Evolutionary conservation across 1,140 invertebrate species (phyloP).

Genomic region (Drosophila kurseongensis): DNA sequence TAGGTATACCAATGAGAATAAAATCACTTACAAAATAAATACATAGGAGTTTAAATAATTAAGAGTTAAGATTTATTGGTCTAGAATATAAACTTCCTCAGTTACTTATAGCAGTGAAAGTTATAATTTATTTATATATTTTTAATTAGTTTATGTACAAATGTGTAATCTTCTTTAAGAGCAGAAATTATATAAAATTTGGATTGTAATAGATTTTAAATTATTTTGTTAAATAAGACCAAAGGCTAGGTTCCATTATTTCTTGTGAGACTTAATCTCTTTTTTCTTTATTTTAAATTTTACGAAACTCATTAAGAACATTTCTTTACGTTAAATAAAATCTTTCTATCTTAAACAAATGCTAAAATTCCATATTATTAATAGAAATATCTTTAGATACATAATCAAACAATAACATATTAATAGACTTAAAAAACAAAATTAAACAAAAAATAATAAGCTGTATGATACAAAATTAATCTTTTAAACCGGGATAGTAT

Average conservation of each 20-base stretch:
- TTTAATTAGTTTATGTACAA: slow-evolving; percentile 15
- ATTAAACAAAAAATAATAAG: slow-evolving; percentile 21
- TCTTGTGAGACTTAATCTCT: neutral
- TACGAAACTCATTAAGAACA: neutral
- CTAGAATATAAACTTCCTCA: slow-evolving; percentile 11
- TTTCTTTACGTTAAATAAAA: neutral
- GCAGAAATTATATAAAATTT: neutral
- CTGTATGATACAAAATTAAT: slow-evolving; percentile 35
- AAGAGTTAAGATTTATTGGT: neutral
- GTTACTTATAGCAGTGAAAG: neutral
- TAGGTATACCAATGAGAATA: slow-evolving; percentile 16
- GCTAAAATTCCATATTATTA: slow-evolving; percentile 19
- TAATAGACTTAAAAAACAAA: slow-evolving; percentile 24
- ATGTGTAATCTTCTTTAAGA: neutral
- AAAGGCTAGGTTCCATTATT: neutral
- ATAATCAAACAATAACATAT: slow-evolving; percentile 40
- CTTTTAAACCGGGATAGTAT: slow-evolving; percentile 15
- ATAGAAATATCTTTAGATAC: slow-evolving; percentile 19
- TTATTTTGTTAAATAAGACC: neutral
- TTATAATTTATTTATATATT: neutral
- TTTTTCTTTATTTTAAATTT: neutral
- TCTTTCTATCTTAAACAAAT: slow-evolving; percentile 4
- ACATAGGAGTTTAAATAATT: slow-evolving; percentile 10
- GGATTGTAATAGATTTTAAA: neutral
- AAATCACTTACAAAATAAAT: slow-evolving; percentile 5